Evolutionary conservation across 2,888 invertebrate species (phyloP).

Genomic region (Saturnia pavonia): DNA sequence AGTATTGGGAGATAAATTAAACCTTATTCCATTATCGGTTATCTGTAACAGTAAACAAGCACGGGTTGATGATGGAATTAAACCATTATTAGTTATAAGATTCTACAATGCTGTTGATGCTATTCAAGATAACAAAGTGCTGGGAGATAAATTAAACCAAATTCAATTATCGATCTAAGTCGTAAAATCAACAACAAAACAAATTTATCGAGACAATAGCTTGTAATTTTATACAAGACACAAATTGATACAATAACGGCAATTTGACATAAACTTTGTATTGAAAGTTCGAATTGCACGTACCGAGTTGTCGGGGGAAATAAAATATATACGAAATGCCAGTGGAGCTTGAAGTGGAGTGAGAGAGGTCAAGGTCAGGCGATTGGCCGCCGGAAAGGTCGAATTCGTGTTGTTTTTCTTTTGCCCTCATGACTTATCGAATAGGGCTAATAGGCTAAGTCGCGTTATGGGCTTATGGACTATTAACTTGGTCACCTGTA

Average conservation of each 20-base stretch:
- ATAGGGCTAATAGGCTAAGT: slow-evolving; percentile 7
- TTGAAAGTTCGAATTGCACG: slow-evolving; percentile 5
- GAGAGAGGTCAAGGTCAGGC: slow-evolving; percentile 18
- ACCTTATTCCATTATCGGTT: no score
- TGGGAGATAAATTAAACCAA: neutral
- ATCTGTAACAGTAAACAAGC: no score
- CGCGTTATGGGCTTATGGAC: neutral
- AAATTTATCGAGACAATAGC: neutral
- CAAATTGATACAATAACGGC: neutral
- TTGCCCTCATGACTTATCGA: slow-evolving; percentile 7
- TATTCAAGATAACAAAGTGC: no score
- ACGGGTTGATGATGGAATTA: no score
- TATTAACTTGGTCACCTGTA: slow-evolving; percentile 8
- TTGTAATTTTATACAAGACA: neutral
- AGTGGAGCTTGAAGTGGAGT: slow-evolving; percentile 1
- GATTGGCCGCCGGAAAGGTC: slow-evolving; percentile 15
- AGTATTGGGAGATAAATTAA: no score
- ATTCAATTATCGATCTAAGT: neutral
- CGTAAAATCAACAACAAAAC: neutral
- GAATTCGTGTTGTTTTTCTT: slow-evolving; percentile 7
- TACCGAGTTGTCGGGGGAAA: slow-evolving; percentile 3
- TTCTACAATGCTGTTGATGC: no score
- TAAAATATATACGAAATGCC: slow-evolving; percentile 10
- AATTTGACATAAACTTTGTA: slow-evolving; percentile 5
- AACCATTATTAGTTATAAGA: no score